Evolutionary conservation across 2,113 vertebrate species (phyloP).

Genomic region (Etheostoma spectabile): DNA sequence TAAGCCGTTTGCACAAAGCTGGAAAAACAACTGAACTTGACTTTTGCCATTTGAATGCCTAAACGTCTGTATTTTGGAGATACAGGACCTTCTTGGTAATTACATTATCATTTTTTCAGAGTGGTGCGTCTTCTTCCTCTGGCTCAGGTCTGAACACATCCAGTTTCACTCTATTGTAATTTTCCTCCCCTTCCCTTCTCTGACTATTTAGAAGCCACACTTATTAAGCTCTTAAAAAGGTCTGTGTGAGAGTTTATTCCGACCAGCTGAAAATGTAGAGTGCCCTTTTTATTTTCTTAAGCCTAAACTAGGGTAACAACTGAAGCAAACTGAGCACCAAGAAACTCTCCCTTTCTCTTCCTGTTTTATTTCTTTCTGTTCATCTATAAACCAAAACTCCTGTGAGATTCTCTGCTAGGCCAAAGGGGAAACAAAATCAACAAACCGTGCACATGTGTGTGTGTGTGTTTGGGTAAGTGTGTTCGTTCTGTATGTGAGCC

Average conservation of each 20-base stretch:
- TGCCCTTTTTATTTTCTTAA: not conserved
- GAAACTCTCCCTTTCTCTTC: not conserved
- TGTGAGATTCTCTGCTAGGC: not conserved
- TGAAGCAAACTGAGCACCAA: not conserved
- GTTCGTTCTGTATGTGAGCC: constrained; percentile 21
- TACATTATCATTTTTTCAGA: not conserved
- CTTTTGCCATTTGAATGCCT: no score
- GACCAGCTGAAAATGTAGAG: constrained; percentile 18
- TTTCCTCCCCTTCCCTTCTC: not conserved
- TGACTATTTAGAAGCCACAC: not conserved
- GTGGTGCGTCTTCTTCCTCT: not conserved
- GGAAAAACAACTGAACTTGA: no score
- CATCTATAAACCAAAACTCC: no score
- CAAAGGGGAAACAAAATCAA: not conserved
- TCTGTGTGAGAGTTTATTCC: constrained; percentile 3
- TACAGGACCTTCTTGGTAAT: no score
- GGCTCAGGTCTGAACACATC: constrained; percentile 36
- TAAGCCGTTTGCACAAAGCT: no score
- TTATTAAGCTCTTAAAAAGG: not conserved
- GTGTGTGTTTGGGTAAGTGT: constrained; percentile 17
- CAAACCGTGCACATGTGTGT: not conserved
- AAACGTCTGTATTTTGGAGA: no score
- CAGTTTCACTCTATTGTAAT: constrained; percentile 24
- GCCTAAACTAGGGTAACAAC: not conserved
- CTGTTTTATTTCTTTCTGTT: not conserved